Evolutionary conservation across 2,113 vertebrate species (phyloP).

Genomic region (Rhynchomys soricoides): DNA sequence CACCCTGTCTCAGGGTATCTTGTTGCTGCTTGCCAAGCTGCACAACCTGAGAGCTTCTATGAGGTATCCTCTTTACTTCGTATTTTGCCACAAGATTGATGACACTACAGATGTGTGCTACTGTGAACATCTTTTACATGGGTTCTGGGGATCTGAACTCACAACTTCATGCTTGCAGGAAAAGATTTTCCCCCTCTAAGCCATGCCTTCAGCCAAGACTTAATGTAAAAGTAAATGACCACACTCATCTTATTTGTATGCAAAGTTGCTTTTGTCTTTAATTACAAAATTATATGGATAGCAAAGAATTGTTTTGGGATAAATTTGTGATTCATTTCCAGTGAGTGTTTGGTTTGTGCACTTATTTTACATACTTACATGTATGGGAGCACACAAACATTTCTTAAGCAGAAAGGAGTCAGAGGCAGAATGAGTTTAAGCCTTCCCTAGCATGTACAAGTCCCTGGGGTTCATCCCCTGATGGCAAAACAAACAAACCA

Average conservation of each 20-base stretch:
- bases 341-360: not conserved
- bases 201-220: not conserved
- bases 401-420: too few species aligned
- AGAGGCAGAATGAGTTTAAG: not conserved
- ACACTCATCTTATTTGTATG: not conserved
- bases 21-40: not conserved
- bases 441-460: not conserved
- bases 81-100: not conserved
- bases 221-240: not conserved
- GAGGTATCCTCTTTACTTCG: not conserved
- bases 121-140: not conserved
- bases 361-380: not conserved
- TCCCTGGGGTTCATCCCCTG: not conserved
- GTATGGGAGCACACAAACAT: not conserved
- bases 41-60: not conserved
- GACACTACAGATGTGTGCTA: not conserved
- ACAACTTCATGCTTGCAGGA: not conserved
- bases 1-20: not conserved
- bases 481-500: not conserved
- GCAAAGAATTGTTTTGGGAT: not conserved
- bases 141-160: not conserved
- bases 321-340: not conserved
- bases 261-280: not conserved
- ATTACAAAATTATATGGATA: not conserved
- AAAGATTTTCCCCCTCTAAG: not conserved